A percentile compares a stretch with the other conserved stretches of the same genome.
Evolutionary conservation across 2,888 invertebrate genomes (phyloP).

Genomic region (Hylaea fasciaria): DNA sequence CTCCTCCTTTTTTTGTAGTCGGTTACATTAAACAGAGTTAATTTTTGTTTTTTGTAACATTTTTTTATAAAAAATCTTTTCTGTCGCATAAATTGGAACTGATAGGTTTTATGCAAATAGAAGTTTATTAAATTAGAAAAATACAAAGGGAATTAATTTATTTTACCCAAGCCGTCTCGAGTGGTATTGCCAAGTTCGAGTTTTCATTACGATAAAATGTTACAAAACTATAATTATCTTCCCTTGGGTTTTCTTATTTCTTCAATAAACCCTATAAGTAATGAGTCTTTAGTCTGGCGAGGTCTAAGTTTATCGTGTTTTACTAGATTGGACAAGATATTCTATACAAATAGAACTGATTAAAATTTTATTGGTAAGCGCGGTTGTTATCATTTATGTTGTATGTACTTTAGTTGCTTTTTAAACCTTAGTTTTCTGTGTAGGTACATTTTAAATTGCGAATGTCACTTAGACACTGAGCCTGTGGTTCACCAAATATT

Average conservation of each 20-base stretch:
- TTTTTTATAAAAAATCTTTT: too few relatives aligned
- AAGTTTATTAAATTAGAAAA: constrained; percentile 19
- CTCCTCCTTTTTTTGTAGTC: too few relatives aligned
- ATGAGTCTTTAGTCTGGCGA: background rate
- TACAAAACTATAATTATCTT: constrained; percentile 8
- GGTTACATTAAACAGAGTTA: too few relatives aligned
- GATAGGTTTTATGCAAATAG: too few relatives aligned
- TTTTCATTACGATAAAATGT: constrained; percentile 27
- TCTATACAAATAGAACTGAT: background rate
- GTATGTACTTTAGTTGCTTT: background rate
- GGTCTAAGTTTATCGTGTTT: background rate
- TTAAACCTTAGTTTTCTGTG: too few relatives aligned
- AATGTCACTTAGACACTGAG: too few relatives aligned
- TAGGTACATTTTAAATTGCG: too few relatives aligned
- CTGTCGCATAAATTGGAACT: too few relatives aligned
- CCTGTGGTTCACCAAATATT: too few relatives aligned
- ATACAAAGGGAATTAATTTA: constrained; percentile 22
- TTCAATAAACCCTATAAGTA: constrained; percentile 6
- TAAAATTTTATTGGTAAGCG: background rate
- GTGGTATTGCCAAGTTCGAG: constrained; percentile 13
- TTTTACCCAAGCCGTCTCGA: constrained; percentile 19
- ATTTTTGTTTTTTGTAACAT: too few relatives aligned
- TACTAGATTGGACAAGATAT: background rate
- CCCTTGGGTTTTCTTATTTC: background rate
- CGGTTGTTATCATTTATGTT: background rate